phyloP scores from a whole-genome alignment of 2,797 vertebrate genomes.

The Poecilia velifera region DNA sequence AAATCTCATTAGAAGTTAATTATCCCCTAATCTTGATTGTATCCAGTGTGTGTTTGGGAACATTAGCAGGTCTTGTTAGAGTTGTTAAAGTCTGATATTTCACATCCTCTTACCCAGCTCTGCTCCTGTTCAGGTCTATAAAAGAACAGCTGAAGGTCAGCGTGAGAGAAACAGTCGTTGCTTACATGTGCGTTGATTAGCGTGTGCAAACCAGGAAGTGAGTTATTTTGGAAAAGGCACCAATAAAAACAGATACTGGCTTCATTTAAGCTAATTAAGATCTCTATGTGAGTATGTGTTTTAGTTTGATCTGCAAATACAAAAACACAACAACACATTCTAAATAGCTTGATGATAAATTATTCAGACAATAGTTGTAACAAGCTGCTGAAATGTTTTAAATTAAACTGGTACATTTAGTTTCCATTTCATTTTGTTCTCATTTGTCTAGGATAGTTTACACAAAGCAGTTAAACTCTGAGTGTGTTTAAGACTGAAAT shows the following conservation, averaged over 20 bases:
- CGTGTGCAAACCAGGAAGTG: conserved; percentile 24
- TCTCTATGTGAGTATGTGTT: neutral
- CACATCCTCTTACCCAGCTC: conserved; percentile 57
- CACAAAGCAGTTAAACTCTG: neutral
- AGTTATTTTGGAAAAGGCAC: neutral
- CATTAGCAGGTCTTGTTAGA: conserved; percentile 51
- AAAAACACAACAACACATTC: neutral
- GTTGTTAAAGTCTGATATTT: conserved; percentile 15
- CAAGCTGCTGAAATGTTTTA: neutral
- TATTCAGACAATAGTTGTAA: neutral
- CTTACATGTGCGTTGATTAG: conserved; percentile 39
- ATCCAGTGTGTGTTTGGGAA: conserved; percentile 21
- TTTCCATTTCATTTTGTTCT: neutral
- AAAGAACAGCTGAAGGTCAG: conserved; percentile 38
- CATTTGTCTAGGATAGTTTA: neutral
- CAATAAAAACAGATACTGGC: neutral
- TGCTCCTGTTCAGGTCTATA: conserved; percentile 49
- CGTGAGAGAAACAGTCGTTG: conserved; percentile 4
- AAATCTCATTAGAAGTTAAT: conserved; percentile 41
- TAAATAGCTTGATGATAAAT: neutral
- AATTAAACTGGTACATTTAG: neutral
- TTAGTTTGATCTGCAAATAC: no score
- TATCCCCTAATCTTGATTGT: conserved; percentile 28
- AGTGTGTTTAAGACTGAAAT: neutral
- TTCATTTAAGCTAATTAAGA: neutral